phyloP scores from a whole-genome alignment of 2,113 vertebrate genomes.

The Silurus glanis region DNA sequence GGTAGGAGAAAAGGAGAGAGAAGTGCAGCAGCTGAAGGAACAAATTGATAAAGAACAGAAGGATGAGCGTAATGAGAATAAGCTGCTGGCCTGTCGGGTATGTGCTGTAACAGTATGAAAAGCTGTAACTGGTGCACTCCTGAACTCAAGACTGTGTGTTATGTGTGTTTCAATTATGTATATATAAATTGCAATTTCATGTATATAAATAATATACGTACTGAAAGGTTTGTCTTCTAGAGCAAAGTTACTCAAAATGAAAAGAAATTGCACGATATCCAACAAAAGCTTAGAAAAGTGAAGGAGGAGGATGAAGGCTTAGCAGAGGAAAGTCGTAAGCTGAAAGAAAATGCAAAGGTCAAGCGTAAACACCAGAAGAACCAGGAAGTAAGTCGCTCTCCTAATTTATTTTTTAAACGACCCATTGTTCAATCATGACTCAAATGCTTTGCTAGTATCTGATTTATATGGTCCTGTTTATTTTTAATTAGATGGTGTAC shows the following conservation, averaged over 20 bases:
- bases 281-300: conserved; percentile 71
- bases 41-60: conserved; percentile 70
- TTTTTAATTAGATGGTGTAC: conserved; percentile 70
- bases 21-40: conserved; percentile 70
- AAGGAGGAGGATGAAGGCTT: conserved; percentile 71
- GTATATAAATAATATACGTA: neutral
- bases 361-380: conserved; percentile 74
- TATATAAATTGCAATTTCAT: too few species aligned
- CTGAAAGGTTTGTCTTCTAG: conserved; percentile 58
- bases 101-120: neutral
- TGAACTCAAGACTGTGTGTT: neutral
- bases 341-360: conserved; percentile 72
- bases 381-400: conserved; percentile 71
- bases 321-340: conserved; percentile 65
- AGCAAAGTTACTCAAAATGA: conserved; percentile 71
- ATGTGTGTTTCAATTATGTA: too few species aligned
- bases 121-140: neutral
- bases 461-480: conserved; percentile 36
- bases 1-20: conserved; percentile 79
- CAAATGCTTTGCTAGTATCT: neutral
- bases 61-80: conserved; percentile 67
- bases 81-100: conserved; percentile 77
- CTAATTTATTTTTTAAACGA: neutral
- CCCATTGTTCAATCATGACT: neutral
- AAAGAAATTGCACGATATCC: conserved; percentile 70